Percentiles rank a stretch among this genome's conserved stretches.
Conservation (phyloP, 1,140 invertebrate genomes). For the Drosophila nebulosa region DNA sequence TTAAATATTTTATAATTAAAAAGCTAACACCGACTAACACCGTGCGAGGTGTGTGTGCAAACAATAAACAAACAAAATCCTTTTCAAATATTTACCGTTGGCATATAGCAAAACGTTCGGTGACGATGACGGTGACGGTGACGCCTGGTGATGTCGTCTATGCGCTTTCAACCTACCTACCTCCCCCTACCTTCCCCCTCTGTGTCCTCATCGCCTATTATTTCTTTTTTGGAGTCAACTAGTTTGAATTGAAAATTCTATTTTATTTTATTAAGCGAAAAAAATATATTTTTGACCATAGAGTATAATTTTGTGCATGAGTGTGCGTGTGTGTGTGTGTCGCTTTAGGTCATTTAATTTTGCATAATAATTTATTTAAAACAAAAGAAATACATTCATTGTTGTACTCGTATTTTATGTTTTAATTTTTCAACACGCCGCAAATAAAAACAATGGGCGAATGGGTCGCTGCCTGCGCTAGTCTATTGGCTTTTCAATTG, state of each 20-base stretch:
- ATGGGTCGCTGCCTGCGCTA: conserved; percentile 40
- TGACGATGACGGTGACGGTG: conserved; percentile 30
- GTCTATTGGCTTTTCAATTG: conserved; percentile 76
- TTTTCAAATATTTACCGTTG: conserved; percentile 80
- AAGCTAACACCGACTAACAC: conserved; percentile 81
- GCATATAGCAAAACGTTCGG: conserved; percentile 62
- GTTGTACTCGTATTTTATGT: conserved; percentile 63
- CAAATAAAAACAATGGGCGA: conserved; percentile 49
- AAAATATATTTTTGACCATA: conserved; percentile 2
- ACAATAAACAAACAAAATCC: conserved; percentile 81
- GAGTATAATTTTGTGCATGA: neutral
- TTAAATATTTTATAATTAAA: conserved; percentile 81
- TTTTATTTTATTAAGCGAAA: conserved; percentile 55
- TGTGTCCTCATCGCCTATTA: neutral
- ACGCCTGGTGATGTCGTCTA: conserved; percentile 20
- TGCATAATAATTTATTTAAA: conserved; percentile 79
- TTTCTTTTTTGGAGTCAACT: conserved; percentile 18
- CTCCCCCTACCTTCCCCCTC: neutral
- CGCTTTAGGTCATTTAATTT: conserved; percentile 78
- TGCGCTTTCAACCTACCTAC: conserved; percentile 4
- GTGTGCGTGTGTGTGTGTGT: conserved; percentile 29
- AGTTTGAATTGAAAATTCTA: conserved; percentile 63
- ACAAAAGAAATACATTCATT: conserved; percentile 56
- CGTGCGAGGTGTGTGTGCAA: conserved; percentile 79
- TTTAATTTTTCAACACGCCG: conserved; percentile 66